Evolutionary conservation across 2,888 invertebrate species (phyloP), one percentile per base, ranked within the genome.

Genomic region (Antitype chi): DNA sequence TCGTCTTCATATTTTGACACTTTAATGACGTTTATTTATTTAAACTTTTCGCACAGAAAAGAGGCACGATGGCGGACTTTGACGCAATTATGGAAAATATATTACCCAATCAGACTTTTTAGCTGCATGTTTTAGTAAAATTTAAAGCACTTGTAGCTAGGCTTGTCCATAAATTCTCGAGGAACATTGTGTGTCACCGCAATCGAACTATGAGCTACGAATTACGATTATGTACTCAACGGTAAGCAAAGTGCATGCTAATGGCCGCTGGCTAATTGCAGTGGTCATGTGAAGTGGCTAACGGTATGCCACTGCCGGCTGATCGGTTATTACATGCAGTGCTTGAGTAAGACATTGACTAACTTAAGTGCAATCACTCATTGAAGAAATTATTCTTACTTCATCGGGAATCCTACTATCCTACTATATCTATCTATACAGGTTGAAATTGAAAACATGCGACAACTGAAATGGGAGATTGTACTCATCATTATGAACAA

Each of bases 171-270:
- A 52, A 57, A 69, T 64, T 74, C 49, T 63, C n/a, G 20, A 66
- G 52, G 32, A 43, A 63, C 5, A 25, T 57, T 59, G 49, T 68
- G 28, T n/a, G 28, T 52, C 23, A 68, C 25, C 53, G 52, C 57
- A 73, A 59, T 57, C 23, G 23, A 75, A 69, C 80, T 74, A 52
- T 80, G 76, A 81, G 78, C 32, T 78, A 81, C 72, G 80, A 79
- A 80, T 78, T 78, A 81, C 72, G 80, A 79, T 81, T 78, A 84
- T 88, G 80, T 78, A 60, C 74, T 73, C 72, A 86, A 87, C 86
- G 83, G 90, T 88, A 85, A 87, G 78, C 84, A 84, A 84, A 89
- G 89, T 89, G 90, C 89, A 89, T 89, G 89, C 86, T 90, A 91
- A 92, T 89, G 80, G 78, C 70, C 60, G 68, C 73, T 81, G 83